Evolutionary conservation across 2,113 vertebrate species (phyloP).

Genomic region (Rhinolophus ferrumequinum): DNA sequence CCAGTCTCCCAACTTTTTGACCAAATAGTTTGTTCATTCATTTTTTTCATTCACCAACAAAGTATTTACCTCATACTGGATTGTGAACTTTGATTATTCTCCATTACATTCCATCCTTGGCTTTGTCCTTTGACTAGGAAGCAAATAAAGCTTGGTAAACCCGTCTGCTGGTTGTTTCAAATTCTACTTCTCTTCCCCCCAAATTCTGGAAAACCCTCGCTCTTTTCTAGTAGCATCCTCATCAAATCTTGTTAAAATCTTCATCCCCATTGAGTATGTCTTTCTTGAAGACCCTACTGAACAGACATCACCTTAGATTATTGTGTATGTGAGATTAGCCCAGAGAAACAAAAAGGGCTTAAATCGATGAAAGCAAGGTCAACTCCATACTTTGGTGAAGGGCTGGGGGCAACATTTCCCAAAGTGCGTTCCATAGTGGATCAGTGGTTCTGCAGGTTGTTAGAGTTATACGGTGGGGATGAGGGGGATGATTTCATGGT

Average conservation of each 20-base stretch:
- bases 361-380: neutral
- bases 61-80: neutral
- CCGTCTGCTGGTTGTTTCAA: neutral
- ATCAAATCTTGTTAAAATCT: neutral
- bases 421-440: neutral
- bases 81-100: neutral
- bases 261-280: neutral
- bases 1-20: neutral
- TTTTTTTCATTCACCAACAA: neutral
- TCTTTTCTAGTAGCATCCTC: neutral
- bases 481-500: neutral
- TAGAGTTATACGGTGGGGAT: neutral
- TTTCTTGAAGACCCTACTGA: neutral
- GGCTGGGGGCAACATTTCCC: neutral
- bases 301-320: neutral
- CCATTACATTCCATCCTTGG: neutral
- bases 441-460: neutral
- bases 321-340: neutral
- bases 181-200: neutral
- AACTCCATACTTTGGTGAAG: neutral
- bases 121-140: neutral
- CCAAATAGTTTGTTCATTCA: neutral
- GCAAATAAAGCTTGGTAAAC: neutral
- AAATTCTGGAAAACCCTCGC: conserved; percentile 18
- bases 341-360: neutral